phyloP scores from a whole-genome alignment of 2,888 invertebrate genomes.

The Azorinus chamasolen region DNA sequence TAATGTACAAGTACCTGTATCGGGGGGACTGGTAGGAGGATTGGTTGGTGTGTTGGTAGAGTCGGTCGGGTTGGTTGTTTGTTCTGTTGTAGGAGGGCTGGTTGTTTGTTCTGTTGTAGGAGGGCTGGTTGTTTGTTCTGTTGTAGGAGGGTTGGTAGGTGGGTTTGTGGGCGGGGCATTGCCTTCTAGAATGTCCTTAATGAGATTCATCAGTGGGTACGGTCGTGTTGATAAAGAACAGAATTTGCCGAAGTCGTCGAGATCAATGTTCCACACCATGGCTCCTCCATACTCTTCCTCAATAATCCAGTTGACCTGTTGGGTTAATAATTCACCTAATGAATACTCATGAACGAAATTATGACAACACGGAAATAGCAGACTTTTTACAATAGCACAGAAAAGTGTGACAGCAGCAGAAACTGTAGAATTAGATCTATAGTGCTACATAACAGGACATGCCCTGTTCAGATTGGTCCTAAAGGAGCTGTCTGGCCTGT shows the following conservation, averaged over 20 bases:
- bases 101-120: background rate
- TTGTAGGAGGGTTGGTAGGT: background rate
- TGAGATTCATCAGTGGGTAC: conserved; percentile 62
- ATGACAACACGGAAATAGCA: no score
- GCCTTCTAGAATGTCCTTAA: conserved; percentile 51
- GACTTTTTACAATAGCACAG: no score
- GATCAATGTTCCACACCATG: conserved; percentile 69
- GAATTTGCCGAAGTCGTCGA: conserved; percentile 62
- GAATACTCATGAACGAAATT: no score
- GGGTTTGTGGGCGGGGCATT: conserved; percentile 5
- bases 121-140: background rate
- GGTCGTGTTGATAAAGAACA: conserved; percentile 40
- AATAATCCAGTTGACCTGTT: conserved; percentile 55
- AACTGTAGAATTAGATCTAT: no score
- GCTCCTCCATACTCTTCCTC: conserved; percentile 64
- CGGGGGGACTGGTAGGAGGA: no score
- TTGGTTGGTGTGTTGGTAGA: background rate
- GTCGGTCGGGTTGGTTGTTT: conserved; percentile 10
- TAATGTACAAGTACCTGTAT: no score
- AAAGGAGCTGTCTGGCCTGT: no score
- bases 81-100: background rate
- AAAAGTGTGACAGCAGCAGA: no score
- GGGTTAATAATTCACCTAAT: no score
- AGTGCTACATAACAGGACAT: no score
- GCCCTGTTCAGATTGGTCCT: no score